Evolutionary conservation across 2,113 vertebrate species (phyloP).

Genomic region (Carassius gibelio): DNA sequence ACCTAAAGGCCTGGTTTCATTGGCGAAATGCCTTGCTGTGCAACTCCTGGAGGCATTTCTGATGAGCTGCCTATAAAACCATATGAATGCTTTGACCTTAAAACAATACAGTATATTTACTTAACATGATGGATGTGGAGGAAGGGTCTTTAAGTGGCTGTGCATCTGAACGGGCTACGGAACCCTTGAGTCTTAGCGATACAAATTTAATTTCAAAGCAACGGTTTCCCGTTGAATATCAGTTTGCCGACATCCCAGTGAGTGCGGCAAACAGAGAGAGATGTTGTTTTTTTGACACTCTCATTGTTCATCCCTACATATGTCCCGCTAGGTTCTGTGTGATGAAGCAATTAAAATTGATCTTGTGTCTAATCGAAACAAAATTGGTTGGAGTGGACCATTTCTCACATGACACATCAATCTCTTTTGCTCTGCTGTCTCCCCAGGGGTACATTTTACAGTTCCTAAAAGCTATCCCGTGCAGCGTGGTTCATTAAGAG

Average conservation of each 20-base stretch:
- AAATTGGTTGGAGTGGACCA: constrained; percentile 52
- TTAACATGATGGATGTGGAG: constrained; percentile 28
- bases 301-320: constrained; percentile 57
- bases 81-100: constrained; percentile 41
- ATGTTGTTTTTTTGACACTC: constrained; percentile 52
- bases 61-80: neutral
- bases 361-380: constrained; percentile 58
- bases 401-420: constrained; percentile 54
- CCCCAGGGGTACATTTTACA: constrained; percentile 31
- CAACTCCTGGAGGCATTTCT: constrained; percentile 7
- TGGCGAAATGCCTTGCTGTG: neutral
- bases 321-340: constrained; percentile 22
- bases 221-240: constrained; percentile 30
- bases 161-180: neutral
- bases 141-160: neutral
- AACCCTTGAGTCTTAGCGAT: constrained; percentile 26
- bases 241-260: constrained; percentile 36
- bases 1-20: neutral
- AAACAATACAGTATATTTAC: constrained; percentile 40
- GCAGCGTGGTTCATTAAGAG: constrained; percentile 28
- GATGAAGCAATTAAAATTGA: constrained; percentile 55
- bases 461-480: constrained; percentile 18
- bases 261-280: constrained; percentile 30
- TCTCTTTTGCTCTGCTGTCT: constrained; percentile 32
- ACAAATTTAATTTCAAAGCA: constrained; percentile 51